Base-by-base conservation (phyloP, 2,888 invertebrate genomes). In the Parapristionchus giblindavisi region DNA sequence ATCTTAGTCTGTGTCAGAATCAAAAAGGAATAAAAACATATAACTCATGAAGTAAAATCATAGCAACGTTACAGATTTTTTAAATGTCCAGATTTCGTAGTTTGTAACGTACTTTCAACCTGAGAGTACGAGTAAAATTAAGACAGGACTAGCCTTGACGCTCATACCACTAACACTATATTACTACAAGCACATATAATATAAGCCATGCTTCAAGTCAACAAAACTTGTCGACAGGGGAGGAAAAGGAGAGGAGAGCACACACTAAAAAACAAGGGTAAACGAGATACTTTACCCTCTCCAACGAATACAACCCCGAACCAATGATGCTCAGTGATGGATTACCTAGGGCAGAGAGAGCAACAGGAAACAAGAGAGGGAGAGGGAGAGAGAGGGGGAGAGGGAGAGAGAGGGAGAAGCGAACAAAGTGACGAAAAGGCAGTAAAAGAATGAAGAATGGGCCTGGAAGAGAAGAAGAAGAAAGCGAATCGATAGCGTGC, bases 351-450 rank as follows among this genome's bases (percentile, higher is more conserved):
- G 14, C 27, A 40, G 27, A 65, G 43, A 21, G 36, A 60, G 27
- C 6, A 29, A 17, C 29, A 43, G n/a, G 24, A 63, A 27, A 27
- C 21, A 43, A 21, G 8, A 43, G 63, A 3, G 36, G 4, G 43
- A 65, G 43, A 17, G 29, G 60, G 36, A 43, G 43, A 17, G 21
- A 40, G 43, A 24, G 29, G 14, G 24, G 17, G 43, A 29, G 38
- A 34, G 58, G 8, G 32, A 3, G 34, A 17, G 61, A 38, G 61
- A 27, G 40, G 40, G 61, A 60, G 61, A 65, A 65, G 40, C 63
- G 63, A 65, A 43, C 40, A 36, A 65, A 43, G 63, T 43, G 40
- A 65, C 43, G 43, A 65, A 40, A 43, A 65, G 40, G 63, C 63
- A 65, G 43, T 65, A 65, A 65, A 43, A 65, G 43, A 43, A 32